Evolutionary conservation across 1,140 invertebrate genomes (phyloP).

Genomic region (Heterodera carotae): DNA sequence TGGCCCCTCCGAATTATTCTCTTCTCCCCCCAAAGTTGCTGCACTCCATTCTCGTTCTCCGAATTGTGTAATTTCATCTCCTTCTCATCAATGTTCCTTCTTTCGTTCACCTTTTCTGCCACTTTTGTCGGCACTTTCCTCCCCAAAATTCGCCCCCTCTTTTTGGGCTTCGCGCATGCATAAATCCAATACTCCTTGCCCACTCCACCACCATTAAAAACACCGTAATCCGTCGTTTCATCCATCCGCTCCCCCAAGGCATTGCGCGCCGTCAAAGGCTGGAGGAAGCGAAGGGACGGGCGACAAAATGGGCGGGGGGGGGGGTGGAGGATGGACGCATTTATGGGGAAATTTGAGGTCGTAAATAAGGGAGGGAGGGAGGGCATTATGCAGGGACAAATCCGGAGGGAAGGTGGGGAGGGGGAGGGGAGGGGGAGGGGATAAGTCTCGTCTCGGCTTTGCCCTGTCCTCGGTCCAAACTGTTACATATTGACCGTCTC

Average conservation of each 20-base stretch:
- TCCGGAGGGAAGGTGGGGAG: neutral
- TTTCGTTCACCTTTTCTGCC: neutral
- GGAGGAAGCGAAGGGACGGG: neutral
- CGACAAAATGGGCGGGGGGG: slow-evolving; percentile 3
- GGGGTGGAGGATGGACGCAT: neutral
- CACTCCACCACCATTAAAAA: slow-evolving; percentile 8
- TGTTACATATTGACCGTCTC: neutral
- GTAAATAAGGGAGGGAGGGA: neutral
- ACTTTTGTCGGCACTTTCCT: neutral
- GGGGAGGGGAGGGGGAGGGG: neutral
- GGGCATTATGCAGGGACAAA: too few relatives aligned
- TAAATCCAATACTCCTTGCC: neutral
- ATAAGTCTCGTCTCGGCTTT: neutral
- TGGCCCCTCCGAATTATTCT: neutral
- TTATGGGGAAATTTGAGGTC: slow-evolving; percentile 15
- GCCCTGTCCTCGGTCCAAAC: neutral
- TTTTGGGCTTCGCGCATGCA: slow-evolving; percentile 12
- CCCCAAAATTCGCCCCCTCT: neutral
- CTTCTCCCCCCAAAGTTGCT: neutral
- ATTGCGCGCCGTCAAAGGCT: slow-evolving; percentile 16
- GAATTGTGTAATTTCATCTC: neutral
- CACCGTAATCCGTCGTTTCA: slow-evolving; percentile 1
- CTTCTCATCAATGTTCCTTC: too few relatives aligned
- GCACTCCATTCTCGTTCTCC: neutral
- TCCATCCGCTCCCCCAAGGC: neutral